A percentile compares a stretch with the other conserved stretches of the same genome.
phyloP scores from a whole-genome alignment of 2,113 vertebrate species.

The Prochilodus magdalenae region DNA sequence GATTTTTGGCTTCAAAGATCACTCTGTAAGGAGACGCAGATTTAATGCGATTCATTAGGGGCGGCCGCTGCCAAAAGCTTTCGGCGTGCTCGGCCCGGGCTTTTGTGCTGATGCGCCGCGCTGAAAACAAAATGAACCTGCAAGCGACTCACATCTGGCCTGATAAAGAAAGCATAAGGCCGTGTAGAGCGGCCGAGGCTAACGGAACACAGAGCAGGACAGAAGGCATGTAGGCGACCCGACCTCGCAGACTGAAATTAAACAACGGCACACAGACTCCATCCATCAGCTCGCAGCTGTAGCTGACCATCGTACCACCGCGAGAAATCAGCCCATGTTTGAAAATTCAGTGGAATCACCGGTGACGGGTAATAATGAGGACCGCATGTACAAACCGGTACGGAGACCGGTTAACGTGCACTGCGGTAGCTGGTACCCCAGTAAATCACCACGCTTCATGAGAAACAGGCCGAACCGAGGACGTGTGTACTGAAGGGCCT shows the following conservation, averaged over 20 bases:
- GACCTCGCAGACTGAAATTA: not conserved
- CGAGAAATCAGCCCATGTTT: not conserved
- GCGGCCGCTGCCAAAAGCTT: constrained; percentile 29
- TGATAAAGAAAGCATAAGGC: constrained; percentile 31
- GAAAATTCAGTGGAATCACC: constrained; percentile 9
- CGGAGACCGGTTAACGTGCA: not conserved
- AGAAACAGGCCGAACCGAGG: constrained; percentile 26
- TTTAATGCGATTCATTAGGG: constrained; percentile 48
- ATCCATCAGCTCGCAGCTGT: not conserved
- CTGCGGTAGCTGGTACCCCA: not conserved
- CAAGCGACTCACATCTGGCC: constrained; percentile 51
- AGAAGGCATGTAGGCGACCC: not conserved
- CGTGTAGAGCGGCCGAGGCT: not conserved
- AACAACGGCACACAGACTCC: too few species aligned
- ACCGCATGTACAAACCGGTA: too few species aligned
- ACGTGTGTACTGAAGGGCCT: not conserved
- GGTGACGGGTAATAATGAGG: constrained; percentile 6
- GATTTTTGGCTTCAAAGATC: constrained; percentile 25
- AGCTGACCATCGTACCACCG: too few species aligned
- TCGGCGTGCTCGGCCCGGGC: constrained; percentile 16
- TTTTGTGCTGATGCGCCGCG: constrained; percentile 40
- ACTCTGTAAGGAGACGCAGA: constrained; percentile 33
- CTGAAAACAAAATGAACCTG: constrained; percentile 43
- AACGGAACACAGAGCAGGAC: constrained; percentile 19
- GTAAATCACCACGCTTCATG: constrained; percentile 11